Base-by-base conservation (phyloP, 2,113 vertebrate species). In the Fukomys damarensis region DNA sequence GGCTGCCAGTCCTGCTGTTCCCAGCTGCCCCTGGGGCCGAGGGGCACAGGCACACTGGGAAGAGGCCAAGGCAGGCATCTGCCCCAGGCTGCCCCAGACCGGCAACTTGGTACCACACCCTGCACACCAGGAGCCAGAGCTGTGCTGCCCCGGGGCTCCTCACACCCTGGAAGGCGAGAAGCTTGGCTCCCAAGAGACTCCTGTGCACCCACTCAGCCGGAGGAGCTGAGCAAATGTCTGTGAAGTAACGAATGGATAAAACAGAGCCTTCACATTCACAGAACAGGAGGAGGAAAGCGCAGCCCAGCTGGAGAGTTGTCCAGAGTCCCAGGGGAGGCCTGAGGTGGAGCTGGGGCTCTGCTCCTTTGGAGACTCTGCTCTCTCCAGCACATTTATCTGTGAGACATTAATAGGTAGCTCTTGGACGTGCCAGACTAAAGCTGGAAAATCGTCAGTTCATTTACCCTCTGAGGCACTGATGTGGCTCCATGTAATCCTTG, bases 61-160 rank as follows among this genome's bases (percentile, higher is more conserved):
- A 11, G 58, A 20, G 9, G 32, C 22, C 28, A 11, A 16, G 11
- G 26, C 5, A 30, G 49, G n/a, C 22, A 0, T 30, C 66, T 8
- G 43, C 49, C 80, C 32, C 7, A 1, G 16, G 35, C 13, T 6
- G 11, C 82, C 41, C 35, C 38, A 6, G 46, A 11, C 16, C 2
- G 22, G 7, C 35, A 2, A 14, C 30, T 0, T 3, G 24, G 65
- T 10, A 54, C 66, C 43, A 41, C 16, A 56, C 0, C 0, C 38
- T 5, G 2, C 35, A 38, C 56, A 20, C 46, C 9, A n/a, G n/a
- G n/a, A n/a, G n/a, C n/a, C n/a, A n/a, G n/a, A n/a, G n/a, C n/a
- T n/a, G n/a, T n/a, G n/a, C n/a, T n/a, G n/a, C n/a, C 22, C 52
- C 7, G 54, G 32, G 56, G 20, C 4, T n/a, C 24, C 52, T 0